Base-by-base conservation (phyloP, 1,140 invertebrate genomes). In the Brachionus calyciflorus region DNA sequence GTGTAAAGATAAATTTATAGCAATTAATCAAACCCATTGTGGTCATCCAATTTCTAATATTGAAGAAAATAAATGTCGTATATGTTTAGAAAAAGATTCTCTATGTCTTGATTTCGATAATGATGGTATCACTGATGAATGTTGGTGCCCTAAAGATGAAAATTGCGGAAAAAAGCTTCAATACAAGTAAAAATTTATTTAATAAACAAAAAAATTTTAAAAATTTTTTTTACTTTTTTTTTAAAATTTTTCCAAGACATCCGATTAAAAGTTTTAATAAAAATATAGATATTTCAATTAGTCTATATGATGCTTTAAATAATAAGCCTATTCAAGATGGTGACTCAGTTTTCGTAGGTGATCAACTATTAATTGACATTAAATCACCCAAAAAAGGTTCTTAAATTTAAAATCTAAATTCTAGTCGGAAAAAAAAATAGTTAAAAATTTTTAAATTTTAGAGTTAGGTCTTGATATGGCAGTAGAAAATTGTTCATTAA, bases 141-240 rank as follows among this genome's bases (percentile, higher is more conserved):
- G 69, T 30, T 73, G 69, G 69, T 73, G 69, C 28, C 69, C 69
- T 26, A 73, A 73, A 19, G 49, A 73, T 21, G 44, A 73, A 49
- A 21, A 33, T 33, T 73, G 69, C 12, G 69, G 30, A 2, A 26
- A 30, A 49, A 73, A 73, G 17, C 14, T 46, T 12, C 65, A n/a
- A 24, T 55, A 49, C 46, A 73, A 73, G 69, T 21, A 51, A 49
- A 46, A 33, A 2, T 37, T 5, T 37, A 37, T 37, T 9, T 5
- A 65, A 46, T 4, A 9, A 33, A 30, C 3, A 12, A n/a, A 0
- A 60, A 26, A 0, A 19, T 19, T 6, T 6, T 17, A 19, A 30
- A 30, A 14, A 33, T 60, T 12, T 17, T 17, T n/a, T n/a, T 17
- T 33, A 33, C 7, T 0, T 40, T 10, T 33, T 26, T 33, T 60